Percentiles rank a stretch among this genome's conserved stretches.
These are phyloP conservation scores for Apostichopus japonicus DNA, from an alignment of 35 echinoderm and acorn worm genomes.

Conservation along the genomic window DNA sequence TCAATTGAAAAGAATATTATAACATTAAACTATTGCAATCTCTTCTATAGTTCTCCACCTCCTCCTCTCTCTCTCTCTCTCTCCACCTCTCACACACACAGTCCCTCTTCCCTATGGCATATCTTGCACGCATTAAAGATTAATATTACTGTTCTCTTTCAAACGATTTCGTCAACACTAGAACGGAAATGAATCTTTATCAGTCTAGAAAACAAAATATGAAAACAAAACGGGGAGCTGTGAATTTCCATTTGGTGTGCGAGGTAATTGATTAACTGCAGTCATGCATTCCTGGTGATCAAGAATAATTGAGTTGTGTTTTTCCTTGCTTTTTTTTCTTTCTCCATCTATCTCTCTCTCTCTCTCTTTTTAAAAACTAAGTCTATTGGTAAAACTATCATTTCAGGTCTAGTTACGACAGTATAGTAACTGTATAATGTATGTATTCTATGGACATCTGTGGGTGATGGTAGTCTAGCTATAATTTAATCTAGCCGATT, in stretches of 20 bases:
- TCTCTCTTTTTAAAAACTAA: neutral
- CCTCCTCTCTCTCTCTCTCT: too few relatives aligned
- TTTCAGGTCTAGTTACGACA: slow-evolving; percentile 13
- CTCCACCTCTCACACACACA: too few relatives aligned
- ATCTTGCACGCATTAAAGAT: neutral
- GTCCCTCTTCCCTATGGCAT: neutral
- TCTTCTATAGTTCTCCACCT: neutral
- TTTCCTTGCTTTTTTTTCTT: neutral
- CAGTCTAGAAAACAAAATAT: neutral
- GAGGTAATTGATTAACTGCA: slow-evolving; percentile 13
- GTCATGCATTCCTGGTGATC: neutral
- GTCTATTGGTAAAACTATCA: neutral
- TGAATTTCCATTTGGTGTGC: neutral
- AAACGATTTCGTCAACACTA: neutral
- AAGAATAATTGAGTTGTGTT: neutral
- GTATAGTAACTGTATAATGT: too few relatives aligned
- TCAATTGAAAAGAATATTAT: too few relatives aligned
- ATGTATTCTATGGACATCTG: too few relatives aligned
- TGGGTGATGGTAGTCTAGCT: too few relatives aligned
- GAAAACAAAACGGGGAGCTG: neutral
- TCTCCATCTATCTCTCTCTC: too few relatives aligned
- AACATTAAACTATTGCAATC: too few relatives aligned
- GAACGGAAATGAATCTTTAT: slow-evolving; percentile 8
- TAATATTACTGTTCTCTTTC: slow-evolving; percentile 1
- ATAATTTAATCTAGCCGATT: too few relatives aligned